Percentiles rank a stretch among this genome's conserved stretches.
These are phyloP conservation scores for Phyllotis vaccarum DNA, from an alignment of 2,797 vertebrate genomes.

Conservation along the genomic window DNA sequence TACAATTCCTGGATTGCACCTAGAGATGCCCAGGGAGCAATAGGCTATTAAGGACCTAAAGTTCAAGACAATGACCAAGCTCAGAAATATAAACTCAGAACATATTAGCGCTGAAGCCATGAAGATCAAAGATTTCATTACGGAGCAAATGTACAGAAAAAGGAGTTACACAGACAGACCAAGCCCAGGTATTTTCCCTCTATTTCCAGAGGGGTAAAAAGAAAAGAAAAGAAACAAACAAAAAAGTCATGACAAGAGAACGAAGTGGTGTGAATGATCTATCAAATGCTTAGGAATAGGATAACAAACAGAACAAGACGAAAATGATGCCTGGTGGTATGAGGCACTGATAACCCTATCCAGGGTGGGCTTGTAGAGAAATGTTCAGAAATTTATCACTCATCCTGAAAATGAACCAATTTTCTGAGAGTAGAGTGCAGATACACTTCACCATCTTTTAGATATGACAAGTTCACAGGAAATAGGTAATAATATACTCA, in stretches of 20 bases:
- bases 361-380: no score
- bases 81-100: background rate
- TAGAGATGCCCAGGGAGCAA: background rate
- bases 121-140: background rate
- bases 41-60: background rate
- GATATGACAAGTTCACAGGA: background rate
- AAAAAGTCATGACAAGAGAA: background rate
- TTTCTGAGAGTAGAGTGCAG: background rate
- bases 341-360: background rate
- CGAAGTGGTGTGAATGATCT: background rate
- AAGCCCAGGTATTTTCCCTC: background rate
- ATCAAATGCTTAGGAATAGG: background rate
- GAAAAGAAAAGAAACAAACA: background rate
- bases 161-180: background rate
- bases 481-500: background rate
- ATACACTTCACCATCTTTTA: background rate
- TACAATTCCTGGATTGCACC: background rate
- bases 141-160: background rate
- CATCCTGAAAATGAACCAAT: background rate
- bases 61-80: background rate
- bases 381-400: background rate
- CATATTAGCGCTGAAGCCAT: accelerated
- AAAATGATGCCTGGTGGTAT: background rate
- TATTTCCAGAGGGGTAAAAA: background rate
- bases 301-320: no score